Conservation (phyloP, 1,140 invertebrate species). For the Metaphire vulgaris region DNA sequence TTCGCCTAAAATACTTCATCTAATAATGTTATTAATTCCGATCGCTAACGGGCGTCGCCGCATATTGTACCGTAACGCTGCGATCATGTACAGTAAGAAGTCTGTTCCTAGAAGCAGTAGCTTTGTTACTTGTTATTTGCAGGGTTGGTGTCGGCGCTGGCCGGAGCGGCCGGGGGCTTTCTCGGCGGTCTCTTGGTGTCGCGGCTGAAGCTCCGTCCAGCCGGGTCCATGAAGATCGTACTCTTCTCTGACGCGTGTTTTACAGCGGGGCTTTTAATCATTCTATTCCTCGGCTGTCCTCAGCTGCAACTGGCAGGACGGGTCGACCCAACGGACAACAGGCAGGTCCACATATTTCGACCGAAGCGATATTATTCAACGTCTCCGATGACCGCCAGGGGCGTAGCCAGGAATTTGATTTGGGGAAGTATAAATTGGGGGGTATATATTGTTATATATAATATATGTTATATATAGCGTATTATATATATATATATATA, state of each 20-base stretch:
- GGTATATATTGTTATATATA: no score
- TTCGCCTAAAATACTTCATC: no score
- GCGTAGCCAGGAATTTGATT: neutral
- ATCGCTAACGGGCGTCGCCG: no score
- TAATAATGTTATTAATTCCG: no score
- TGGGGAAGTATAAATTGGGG: no score
- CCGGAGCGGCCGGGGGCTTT: conserved; percentile 4
- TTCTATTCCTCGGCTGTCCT: conserved; percentile 14
- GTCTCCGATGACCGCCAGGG: no score
- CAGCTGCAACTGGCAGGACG: conserved; percentile 22
- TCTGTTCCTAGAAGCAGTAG: no score
- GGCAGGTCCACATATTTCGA: neutral
- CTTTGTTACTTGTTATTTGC: no score
- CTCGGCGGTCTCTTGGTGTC: conserved; percentile 18
- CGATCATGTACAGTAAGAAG: no score
- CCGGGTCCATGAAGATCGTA: conserved; percentile 6
- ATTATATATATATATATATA: no score
- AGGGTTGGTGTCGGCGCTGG: conserved; percentile 15
- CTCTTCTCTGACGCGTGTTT: neutral
- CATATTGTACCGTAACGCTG: no score
- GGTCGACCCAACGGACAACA: neutral
- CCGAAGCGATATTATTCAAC: neutral
- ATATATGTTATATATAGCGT: no score
- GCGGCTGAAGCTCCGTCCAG: neutral
- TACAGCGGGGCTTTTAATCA: neutral